Conservation (phyloP, 2,888 invertebrate genomes). For the Drosophila stalkeri region DNA sequence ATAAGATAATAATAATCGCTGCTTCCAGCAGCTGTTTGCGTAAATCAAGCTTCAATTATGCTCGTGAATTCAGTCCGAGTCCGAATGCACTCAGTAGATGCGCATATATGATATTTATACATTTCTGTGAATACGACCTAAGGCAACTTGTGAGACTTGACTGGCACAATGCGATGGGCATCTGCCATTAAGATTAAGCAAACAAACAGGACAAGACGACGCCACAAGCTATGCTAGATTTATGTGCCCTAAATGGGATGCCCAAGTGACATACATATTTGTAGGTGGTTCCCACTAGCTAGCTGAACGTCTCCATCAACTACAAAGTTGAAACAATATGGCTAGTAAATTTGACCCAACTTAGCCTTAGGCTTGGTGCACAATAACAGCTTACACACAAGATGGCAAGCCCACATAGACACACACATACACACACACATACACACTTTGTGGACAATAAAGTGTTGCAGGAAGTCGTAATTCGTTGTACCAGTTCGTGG, state of each 20-base stretch:
- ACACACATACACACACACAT: neutral
- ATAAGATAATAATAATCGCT: conserved; percentile 57
- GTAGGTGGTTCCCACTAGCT: conserved; percentile 11
- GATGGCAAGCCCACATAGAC: neutral
- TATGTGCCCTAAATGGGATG: conserved; percentile 23
- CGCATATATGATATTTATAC: conserved; percentile 28
- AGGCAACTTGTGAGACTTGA: neutral
- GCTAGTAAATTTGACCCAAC: conserved; percentile 31
- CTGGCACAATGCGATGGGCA: conserved; percentile 18
- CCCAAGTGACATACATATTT: conserved; percentile 12
- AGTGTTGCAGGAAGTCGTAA: conserved; percentile 46
- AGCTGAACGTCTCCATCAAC: conserved; percentile 44
- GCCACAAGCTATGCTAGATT: conserved; percentile 34
- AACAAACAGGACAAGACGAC: neutral
- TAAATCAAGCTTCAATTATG: conserved; percentile 46
- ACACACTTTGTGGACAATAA: conserved; percentile 17
- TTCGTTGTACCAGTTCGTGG: conserved; percentile 49
- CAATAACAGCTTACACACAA: conserved; percentile 15
- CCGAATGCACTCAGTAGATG: conserved; percentile 43
- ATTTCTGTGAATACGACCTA: neutral
- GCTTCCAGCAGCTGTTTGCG: conserved; percentile 19
- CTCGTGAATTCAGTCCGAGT: conserved; percentile 14
- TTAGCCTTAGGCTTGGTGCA: conserved; percentile 29
- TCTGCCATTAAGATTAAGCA: conserved; percentile 26
- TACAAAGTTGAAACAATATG: conserved; percentile 51